Evolutionary conservation across 2,113 vertebrate species (phyloP).

Genomic region (Aegithalos caudatus): DNA sequence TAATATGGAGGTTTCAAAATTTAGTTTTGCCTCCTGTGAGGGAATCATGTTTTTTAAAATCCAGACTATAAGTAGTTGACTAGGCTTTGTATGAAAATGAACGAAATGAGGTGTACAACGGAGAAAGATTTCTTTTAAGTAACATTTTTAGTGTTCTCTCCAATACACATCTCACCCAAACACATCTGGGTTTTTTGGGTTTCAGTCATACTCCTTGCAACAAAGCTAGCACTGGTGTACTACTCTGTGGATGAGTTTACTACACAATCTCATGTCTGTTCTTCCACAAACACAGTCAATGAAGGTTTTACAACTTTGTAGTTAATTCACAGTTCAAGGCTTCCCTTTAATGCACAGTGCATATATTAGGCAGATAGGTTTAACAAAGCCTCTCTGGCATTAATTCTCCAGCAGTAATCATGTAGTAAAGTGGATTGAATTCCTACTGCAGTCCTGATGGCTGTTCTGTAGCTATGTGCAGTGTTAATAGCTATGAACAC

Average conservation of each 20-base stretch:
- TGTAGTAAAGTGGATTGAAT: background rate
- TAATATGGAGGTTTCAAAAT: background rate
- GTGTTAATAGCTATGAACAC: background rate
- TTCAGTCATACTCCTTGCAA: background rate
- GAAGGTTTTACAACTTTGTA: background rate
- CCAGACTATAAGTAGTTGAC: background rate
- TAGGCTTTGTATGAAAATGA: background rate
- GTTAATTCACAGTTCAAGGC: background rate
- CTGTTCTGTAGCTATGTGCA: background rate
- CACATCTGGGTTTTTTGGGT: background rate
- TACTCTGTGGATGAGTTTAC: background rate
- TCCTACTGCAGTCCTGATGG: background rate
- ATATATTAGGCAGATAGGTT: background rate
- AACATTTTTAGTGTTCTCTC: background rate
- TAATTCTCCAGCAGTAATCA: background rate
- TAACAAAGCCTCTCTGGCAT: background rate
- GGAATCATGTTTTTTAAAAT: rapidly evolving
- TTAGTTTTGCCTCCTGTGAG: background rate
- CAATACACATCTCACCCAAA: background rate
- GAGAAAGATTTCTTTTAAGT: background rate
- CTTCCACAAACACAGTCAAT: background rate
- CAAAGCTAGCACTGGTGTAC: background rate
- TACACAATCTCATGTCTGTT: background rate
- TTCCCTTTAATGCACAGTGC: background rate
- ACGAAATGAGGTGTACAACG: background rate